Base-by-base conservation (phyloP, 2,888 invertebrate species). In the Lycaena phlaeas region DNA sequence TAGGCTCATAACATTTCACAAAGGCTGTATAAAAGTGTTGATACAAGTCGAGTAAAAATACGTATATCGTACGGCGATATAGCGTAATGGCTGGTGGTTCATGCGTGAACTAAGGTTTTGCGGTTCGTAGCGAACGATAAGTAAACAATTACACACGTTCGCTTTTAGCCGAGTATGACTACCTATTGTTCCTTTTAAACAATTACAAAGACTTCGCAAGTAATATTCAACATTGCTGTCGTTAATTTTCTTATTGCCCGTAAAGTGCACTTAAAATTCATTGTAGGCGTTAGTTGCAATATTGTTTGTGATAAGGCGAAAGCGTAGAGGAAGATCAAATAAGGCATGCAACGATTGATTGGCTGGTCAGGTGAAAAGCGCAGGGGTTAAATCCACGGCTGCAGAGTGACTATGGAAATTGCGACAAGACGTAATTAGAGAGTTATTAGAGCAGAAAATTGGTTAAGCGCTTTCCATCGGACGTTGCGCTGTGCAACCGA, bases 391-490 rank as follows among this genome's bases (percentile, higher is more conserved):
- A 58, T 61, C 60, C 54, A 62, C 63, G 69, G 64, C 60, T 59
- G 60, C 57, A 64, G 61, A 76, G 76, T 76, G 76, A 72, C 75
- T 72, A 79, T 73, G 78, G 78, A 75, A 77, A 81, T 79, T 69
- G 68, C 59, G 47, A 56, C 65, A 68, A 70, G 56, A 64, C 67
- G 75, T 75, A 82, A 81, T 84, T 81, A 81, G 71, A 78, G 72
- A 76, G 74, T 81, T 79, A 82, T 84, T 74, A 82, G 84, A 82
- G 79, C 81, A 68, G 67, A 78, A 79, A 82, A 82, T 82, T 81
- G 79, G 84, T 75, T 78, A 79, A 84, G 78, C 74, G 74, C 81
- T 84, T 82, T 82, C 82, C 81, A 84, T 81, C 84, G 79, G 75
- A 77, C 79, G 68, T 78, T 79, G 81, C 76, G 77, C 73, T 68